phyloP scores from a whole-genome alignment of 2,113 vertebrate species.

The Peromyscus leucopus region DNA sequence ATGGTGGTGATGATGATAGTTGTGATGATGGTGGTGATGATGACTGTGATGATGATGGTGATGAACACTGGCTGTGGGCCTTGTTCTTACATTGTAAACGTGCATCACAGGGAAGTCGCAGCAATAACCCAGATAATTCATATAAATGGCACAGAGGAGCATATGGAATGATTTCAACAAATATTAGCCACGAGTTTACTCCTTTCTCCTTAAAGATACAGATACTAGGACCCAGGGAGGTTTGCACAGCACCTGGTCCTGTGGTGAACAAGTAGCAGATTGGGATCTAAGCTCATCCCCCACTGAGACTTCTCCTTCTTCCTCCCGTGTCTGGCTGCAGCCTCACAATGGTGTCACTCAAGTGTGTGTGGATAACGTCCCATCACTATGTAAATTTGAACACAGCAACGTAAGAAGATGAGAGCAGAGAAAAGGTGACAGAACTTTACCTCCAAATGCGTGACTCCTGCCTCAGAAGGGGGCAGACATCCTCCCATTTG shows the following conservation, averaged over 20 bases:
- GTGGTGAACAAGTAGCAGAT: fast-evolving
- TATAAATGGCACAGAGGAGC: fast-evolving
- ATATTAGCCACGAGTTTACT: too few species aligned
- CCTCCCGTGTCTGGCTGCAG: fast-evolving
- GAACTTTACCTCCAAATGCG: not conserved
- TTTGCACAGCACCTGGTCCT: not conserved
- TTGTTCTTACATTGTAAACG: fast-evolving
- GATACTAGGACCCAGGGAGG: not conserved
- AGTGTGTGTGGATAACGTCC: fast-evolving
- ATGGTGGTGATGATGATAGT: fast-evolving
- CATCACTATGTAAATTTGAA: not conserved
- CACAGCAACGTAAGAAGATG: fast-evolving
- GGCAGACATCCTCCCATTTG: fast-evolving
- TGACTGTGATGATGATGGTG: fast-evolving
- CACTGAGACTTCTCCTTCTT: fast-evolving
- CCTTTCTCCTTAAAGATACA: not conserved
- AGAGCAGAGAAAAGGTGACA: fast-evolving
- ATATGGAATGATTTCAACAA: fast-evolving
- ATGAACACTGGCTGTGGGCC: fast-evolving
- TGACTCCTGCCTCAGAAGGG: fast-evolving
- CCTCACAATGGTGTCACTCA: fast-evolving
- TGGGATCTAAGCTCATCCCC: not conserved
- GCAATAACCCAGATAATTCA: not conserved
- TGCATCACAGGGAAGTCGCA: fast-evolving
- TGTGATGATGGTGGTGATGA: fast-evolving